Evolutionary conservation across 2,797 vertebrate genomes (phyloP).

Genomic region (Tangara arthus): DNA sequence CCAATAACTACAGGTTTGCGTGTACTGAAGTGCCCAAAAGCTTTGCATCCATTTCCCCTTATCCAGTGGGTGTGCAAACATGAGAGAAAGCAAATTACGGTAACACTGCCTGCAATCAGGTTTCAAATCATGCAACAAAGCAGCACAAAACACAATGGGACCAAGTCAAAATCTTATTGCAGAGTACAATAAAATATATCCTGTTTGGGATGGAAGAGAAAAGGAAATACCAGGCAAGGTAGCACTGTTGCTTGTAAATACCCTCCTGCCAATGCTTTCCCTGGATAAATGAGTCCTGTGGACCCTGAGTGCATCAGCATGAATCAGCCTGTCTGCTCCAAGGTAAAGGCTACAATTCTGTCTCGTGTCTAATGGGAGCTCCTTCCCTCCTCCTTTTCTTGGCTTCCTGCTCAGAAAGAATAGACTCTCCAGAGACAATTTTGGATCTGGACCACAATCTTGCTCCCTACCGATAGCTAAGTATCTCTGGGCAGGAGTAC

Average conservation of each 20-base stretch:
- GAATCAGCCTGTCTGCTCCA: conserved; percentile 15
- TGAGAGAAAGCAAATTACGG: background rate
- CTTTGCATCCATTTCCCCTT: background rate
- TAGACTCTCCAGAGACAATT: conserved; percentile 38
- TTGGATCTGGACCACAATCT: background rate
- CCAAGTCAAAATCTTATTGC: background rate
- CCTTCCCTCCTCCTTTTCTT: conserved; percentile 5
- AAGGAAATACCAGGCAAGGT: background rate
- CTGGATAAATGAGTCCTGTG: background rate
- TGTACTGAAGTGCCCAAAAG: background rate
- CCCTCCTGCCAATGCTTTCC: background rate
- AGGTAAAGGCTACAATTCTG: background rate
- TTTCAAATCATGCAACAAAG: background rate
- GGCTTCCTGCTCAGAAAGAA: conserved; percentile 52
- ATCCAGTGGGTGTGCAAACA: background rate
- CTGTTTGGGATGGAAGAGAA: background rate
- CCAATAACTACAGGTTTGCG: accelerated
- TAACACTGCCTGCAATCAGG: background rate
- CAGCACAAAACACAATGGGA: background rate
- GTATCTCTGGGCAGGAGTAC: conserved; percentile 51
- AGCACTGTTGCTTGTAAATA: background rate
- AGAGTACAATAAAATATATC: conserved; percentile 10
- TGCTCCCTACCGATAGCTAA: conserved; percentile 38
- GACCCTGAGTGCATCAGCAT: background rate
- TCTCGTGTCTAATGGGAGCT: background rate